phyloP scores from a whole-genome alignment of 2,113 vertebrate genomes.

The Phylloscopus whistleri region DNA sequence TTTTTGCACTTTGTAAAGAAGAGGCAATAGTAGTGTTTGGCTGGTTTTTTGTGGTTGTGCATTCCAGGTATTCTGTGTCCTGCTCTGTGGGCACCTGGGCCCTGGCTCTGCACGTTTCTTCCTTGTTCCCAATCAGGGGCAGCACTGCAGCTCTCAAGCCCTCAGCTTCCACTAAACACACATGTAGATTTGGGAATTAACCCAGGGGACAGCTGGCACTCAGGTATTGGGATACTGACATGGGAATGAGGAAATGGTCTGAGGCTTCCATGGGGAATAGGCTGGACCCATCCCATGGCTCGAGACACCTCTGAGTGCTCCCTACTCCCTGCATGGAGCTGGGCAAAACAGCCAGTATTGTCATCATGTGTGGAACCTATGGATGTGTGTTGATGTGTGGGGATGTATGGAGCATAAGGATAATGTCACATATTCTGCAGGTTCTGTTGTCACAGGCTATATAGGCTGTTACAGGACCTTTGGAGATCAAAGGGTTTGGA shows the following conservation, averaged over 20 bases:
- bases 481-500: background rate
- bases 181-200: background rate
- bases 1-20: background rate
- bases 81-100: background rate
- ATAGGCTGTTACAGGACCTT: background rate
- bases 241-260: background rate
- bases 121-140: background rate
- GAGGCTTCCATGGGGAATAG: background rate
- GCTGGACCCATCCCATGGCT: background rate
- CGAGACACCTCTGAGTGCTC: fast-evolving
- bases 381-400: too few relatives aligned
- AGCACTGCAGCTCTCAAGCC: background rate
- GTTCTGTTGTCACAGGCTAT: background rate
- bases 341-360: background rate
- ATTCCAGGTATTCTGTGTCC: background rate
- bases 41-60: background rate
- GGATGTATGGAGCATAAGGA: background rate
- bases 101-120: background rate
- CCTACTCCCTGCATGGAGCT: background rate
- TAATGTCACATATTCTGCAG: background rate
- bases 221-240: fast-evolving
- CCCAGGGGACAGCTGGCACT: background rate
- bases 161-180: background rate
- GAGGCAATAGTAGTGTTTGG: background rate
- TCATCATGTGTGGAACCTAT: background rate